phyloP scores from a whole-genome alignment of 2,113 vertebrate genomes.

The Corythaeola cristata region DNA sequence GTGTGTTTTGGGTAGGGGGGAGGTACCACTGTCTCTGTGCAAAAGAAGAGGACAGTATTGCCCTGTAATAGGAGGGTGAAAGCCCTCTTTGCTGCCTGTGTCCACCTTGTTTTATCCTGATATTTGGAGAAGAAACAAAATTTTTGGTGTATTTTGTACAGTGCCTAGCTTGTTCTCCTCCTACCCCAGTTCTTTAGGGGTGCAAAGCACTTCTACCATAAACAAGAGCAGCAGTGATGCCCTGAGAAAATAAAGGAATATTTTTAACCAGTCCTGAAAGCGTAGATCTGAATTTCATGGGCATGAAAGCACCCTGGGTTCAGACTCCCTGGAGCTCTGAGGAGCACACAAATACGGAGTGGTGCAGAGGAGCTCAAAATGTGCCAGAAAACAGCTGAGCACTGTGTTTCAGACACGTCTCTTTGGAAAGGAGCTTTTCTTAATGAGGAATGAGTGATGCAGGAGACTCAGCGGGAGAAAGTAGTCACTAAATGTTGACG shows the following conservation, averaged over 20 bases:
- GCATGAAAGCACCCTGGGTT: neutral
- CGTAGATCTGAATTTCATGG: neutral
- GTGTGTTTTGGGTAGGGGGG: neutral
- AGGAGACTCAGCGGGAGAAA: neutral
- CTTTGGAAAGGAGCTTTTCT: neutral
- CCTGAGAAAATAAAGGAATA: neutral
- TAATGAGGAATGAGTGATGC: neutral
- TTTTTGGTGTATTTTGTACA: neutral
- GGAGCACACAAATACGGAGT: neutral
- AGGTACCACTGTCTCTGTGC: neutral
- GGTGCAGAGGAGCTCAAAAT: neutral
- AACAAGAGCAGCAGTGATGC: neutral
- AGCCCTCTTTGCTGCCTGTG: neutral
- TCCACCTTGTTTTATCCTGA: neutral
- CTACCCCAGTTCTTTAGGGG: neutral
- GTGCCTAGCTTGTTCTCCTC: fast-evolving
- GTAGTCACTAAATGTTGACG: neutral
- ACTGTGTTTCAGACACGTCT: fast-evolving
- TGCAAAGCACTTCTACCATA: neutral
- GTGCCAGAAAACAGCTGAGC: neutral
- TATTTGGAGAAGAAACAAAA: neutral
- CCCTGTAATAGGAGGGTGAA: neutral
- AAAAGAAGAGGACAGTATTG: neutral
- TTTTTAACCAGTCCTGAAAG: neutral
- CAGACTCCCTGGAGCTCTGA: neutral